These are phyloP conservation scores for Otis tarda DNA, from an alignment of 2,113 vertebrate genomes.

Conservation along the genomic window DNA sequence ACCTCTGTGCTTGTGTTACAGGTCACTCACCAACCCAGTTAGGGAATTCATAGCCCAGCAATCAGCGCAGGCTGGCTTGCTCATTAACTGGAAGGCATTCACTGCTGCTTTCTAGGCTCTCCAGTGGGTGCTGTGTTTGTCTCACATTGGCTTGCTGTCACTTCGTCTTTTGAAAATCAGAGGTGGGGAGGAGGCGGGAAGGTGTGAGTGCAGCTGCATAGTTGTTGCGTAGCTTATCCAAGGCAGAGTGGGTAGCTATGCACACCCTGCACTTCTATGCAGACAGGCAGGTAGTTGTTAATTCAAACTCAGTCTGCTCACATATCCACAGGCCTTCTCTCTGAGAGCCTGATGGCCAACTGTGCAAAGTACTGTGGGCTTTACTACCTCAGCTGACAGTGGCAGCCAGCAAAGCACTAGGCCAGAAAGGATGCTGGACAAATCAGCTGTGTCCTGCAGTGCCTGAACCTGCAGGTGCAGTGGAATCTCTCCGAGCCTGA, in stretches of 20 bases:
- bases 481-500: neutral
- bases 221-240: neutral
- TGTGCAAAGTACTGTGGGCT: neutral
- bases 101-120: neutral
- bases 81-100: neutral
- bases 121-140: neutral
- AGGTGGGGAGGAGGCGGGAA: fast-evolving
- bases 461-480: neutral
- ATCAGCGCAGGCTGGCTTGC: neutral
- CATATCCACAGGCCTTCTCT: neutral
- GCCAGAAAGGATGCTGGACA: neutral
- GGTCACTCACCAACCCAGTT: neutral
- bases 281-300: neutral
- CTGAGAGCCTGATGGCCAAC: neutral
- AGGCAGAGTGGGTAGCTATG: neutral
- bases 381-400: neutral
- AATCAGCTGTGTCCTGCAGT: neutral
- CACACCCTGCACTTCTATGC: neutral
- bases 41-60: neutral
- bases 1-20: neutral
- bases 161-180: neutral
- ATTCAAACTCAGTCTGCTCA: neutral
- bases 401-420: neutral
- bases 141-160: neutral
- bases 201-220: neutral